Percentiles rank a stretch among this genome's conserved stretches.
These are phyloP conservation scores for Phortica magna DNA, from an alignment of 2,888 invertebrate genomes.

Conservation along the genomic window DNA sequence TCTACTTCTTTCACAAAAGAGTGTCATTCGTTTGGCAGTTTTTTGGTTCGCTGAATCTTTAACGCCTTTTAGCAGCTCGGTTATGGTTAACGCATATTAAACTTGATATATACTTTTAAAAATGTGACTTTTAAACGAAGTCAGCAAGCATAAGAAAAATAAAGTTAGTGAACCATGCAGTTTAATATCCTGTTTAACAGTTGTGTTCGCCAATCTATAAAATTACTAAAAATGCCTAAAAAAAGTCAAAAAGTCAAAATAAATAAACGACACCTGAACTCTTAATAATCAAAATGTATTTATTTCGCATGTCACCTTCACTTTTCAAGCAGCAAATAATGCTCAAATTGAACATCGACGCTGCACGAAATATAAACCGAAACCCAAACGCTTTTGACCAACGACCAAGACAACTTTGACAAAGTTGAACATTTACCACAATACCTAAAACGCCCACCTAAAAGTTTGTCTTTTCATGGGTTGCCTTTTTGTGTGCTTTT, in stretches of 20 bases:
- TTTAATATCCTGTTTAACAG: constrained; percentile 5
- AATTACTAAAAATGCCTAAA: too few relatives aligned
- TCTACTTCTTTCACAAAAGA: constrained; percentile 62
- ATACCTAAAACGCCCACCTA: constrained; percentile 11
- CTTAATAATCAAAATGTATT: too few relatives aligned
- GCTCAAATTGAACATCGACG: not conserved
- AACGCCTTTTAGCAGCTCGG: constrained; percentile 67
- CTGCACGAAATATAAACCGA: not conserved
- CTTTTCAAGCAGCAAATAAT: too few relatives aligned
- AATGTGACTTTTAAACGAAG: constrained; percentile 39
- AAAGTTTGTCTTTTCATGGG: not conserved
- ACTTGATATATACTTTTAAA: constrained; percentile 45
- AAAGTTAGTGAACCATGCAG: not conserved
- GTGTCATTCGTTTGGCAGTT: constrained; percentile 52
- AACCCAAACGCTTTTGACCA: not conserved
- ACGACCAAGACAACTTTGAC: not conserved
- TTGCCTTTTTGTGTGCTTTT: constrained; percentile 4
- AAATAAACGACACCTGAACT: too few relatives aligned
- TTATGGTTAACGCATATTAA: constrained; percentile 70
- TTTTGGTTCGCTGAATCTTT: constrained; percentile 36
- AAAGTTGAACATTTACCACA: not conserved
- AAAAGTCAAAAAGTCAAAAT: not conserved
- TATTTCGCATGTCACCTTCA: too few relatives aligned
- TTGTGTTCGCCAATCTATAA: too few relatives aligned
- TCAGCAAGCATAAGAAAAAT: constrained; percentile 8